These are phyloP conservation scores for Teleiodes luculella DNA, from an alignment of 2,888 invertebrate genomes.

Conservation along the genomic window DNA sequence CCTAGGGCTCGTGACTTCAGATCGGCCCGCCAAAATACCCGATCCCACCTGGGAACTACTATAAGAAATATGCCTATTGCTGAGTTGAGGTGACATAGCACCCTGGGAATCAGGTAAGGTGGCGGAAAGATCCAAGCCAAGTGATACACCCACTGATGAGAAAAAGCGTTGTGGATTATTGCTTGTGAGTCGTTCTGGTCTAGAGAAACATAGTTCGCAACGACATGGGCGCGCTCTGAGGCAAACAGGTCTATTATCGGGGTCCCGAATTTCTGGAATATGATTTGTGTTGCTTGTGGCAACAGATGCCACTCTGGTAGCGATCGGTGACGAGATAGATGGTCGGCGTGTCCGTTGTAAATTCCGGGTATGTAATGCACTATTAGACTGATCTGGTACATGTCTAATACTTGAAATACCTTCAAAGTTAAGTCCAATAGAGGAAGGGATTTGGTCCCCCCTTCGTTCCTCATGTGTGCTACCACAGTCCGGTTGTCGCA, in stretches of 20 bases:
- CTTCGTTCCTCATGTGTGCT: not conserved
- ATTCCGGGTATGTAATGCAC: slow-evolving; percentile 20
- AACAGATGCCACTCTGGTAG: slow-evolving; percentile 7
- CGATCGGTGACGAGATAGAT: slow-evolving; percentile 17
- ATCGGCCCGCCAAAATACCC: slow-evolving; percentile 31
- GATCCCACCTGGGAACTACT: slow-evolving; percentile 30
- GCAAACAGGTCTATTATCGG: slow-evolving; percentile 11
- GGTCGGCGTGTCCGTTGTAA: slow-evolving; percentile 30
- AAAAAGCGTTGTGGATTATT: slow-evolving; percentile 20
- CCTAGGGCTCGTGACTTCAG: slow-evolving; percentile 24
- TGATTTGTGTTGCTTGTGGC: not conserved
- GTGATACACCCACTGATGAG: slow-evolving; percentile 13
- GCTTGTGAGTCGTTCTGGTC: slow-evolving; percentile 18
- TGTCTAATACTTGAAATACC: slow-evolving; percentile 5
- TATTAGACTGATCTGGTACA: slow-evolving; percentile 7
- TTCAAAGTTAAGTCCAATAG: not conserved
- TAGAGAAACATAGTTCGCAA: slow-evolving; percentile 18
- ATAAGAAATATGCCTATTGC: slow-evolving; percentile 25
- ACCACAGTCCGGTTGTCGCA: not conserved
- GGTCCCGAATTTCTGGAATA: slow-evolving; percentile 3
- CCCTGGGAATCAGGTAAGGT: slow-evolving; percentile 23
- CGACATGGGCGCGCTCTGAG: slow-evolving; percentile 10
- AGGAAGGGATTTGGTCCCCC: slow-evolving; percentile 1
- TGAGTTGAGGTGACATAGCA: slow-evolving; percentile 20
- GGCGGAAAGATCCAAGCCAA: slow-evolving; percentile 24